Percentiles rank a stretch among this genome's conserved stretches.
Evolutionary conservation across 2,797 vertebrate species (phyloP).

Genomic region (Scomberomorus guttatus): DNA sequence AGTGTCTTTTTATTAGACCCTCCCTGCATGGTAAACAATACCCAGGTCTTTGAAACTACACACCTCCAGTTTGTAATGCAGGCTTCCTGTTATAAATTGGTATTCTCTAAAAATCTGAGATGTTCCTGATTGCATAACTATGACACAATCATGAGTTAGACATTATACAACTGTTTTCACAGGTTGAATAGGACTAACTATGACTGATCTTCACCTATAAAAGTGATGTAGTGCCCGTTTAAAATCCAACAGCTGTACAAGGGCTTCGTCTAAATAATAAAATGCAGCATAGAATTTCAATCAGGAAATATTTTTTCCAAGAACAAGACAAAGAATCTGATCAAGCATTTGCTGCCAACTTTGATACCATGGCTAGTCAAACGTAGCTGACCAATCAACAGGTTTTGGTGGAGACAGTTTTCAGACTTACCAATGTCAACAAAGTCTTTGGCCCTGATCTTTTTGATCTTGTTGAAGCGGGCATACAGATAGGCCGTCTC

Average conservation of each 20-base stretch:
- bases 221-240: background rate
- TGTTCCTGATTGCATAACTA: background rate
- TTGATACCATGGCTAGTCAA: background rate
- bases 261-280: constrained; percentile 3
- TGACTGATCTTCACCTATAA: background rate
- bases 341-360: background rate
- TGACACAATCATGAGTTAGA: no score
- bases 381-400: background rate
- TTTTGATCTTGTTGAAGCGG: constrained; percentile 96
- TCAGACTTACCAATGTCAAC: constrained; percentile 90
- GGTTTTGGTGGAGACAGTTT: background rate
- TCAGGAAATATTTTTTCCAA: background rate
- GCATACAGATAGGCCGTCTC: constrained; percentile 96
- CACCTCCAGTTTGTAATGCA: no score
- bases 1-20: no score
- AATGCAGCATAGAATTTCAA: background rate
- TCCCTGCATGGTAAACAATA: no score
- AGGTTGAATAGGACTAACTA: background rate
- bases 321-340: background rate
- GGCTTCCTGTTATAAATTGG: no score
- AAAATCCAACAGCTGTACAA: background rate
- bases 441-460: constrained; percentile 92
- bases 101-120: background rate
- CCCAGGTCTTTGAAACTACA: no score
- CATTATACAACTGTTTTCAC: no score